Evolutionary conservation across 37 sponge, comb jelly and placozoan species (phyloP), one percentile per base, ranked within the genome.

Genomic region (Halichondria panicea): DNA sequence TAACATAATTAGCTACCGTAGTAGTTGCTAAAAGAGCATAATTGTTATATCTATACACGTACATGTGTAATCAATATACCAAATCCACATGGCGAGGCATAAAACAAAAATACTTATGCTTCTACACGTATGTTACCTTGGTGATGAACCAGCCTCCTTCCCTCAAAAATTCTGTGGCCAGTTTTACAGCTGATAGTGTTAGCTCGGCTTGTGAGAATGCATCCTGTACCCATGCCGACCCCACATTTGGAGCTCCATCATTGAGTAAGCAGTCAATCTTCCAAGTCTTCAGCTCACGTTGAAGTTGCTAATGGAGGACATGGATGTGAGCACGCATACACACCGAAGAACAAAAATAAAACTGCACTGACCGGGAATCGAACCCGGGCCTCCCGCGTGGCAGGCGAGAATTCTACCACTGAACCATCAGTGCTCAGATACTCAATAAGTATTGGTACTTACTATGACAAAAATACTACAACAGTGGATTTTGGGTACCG

Each of bases 161-260:
- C 43, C 73, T 76, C 30, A 98, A 82, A 58, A 98, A 93, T 22
- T 88, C 81, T 53, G 88, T 80, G n/a, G 96, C 96, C 59, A 98
- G 75, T 36, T 90, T 87, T 53, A 98, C 75, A 21, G 99, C 99
- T 31, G 79, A 78, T 38, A 97, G 85, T 0, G 90, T 83, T 42
- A 97, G 85, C 59, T 78, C 72, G 5, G 85, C 93, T 68, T 98
- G 99, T 25, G 88, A 80, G 79, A 89, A 98, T 12, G 99, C 99
- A 72, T 98, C 99, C 69, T 98, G 96, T 32, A 87, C 79, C 99
- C 99, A 98, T 1, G 96, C 91, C 13, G 83, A 56, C 18, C 99
- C 99, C 30, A 98, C 94, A 82, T 98, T 98, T 4, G 99, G 99
- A 53, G 99, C 96, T 18, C 99, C 99, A 78, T 98, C 99, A 55